Evolutionary conservation across 2,888 invertebrate species (phyloP), one percentile per base, ranked within the genome.

Genomic region (Calameuta pallipes): DNA sequence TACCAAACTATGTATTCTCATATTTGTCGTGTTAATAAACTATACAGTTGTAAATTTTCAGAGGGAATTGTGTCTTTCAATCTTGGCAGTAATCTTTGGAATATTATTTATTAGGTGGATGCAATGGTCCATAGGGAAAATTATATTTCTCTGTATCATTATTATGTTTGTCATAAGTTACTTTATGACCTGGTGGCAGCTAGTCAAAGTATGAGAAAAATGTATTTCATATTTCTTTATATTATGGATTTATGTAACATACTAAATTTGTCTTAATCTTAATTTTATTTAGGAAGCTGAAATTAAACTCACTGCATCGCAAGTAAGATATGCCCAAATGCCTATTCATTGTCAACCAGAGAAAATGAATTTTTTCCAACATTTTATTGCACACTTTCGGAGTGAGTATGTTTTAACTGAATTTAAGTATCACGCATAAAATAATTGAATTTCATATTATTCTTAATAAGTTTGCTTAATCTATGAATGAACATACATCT

Each of bases 111-210:
- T 85, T 68, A 79, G 77, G 69, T 84, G 80, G 74, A 71, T 83
- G 35, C 77, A 41, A 74, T 82, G 81, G 81, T 82, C 81, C 33
- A 82, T 82, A 75, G 74, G 80, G 11, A 83, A 83, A 41, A 73
- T 87, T 9, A 80, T 86, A n/a, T 70, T 83, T 31, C 31, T 83
- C 11, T 9, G 83, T 4, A 31, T 87, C 13, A 80, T 84, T 76
- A 4, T 87, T 30, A 81, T 86, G 75, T 74, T 88, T 30, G 23
- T 85, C 33, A 75, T 81, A 0, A 89, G 89, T 77, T 90, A 85
- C 69, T 78, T 86, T 13, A 84, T 90, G 75, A 88, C 86, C 1
- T 90, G 87, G 87, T 85, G 84, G 83, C 84, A 86, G 35, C 85
- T 90, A 69, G 70, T 89, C 76, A 82, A 87, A 85, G 90, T 90